A percentile compares a stretch with the other conserved stretches of the same genome.
phyloP scores from a whole-genome alignment of 2,797 vertebrate species.

The Valencia hispanica region DNA sequence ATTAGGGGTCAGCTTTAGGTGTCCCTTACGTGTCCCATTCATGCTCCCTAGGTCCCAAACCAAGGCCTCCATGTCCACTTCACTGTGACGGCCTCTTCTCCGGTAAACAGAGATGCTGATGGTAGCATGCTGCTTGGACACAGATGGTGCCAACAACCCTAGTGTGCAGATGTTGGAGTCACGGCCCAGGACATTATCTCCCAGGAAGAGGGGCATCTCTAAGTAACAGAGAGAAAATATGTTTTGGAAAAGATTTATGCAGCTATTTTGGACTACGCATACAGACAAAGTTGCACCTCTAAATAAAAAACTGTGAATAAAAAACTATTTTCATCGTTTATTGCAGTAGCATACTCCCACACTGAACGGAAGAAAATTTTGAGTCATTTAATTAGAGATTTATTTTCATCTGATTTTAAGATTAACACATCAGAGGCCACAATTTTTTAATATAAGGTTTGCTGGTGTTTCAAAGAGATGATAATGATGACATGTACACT shows the following conservation, averaged over 20 bases:
- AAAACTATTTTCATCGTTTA: neutral
- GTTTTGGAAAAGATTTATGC: neutral
- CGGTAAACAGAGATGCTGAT: slow-evolving; percentile 79
- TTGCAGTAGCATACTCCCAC: neutral
- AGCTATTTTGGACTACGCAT: neutral
- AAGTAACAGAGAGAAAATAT: slow-evolving; percentile 12
- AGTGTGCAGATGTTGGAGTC: slow-evolving; percentile 81
- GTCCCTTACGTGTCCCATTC: slow-evolving; percentile 88
- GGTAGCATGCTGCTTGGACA: slow-evolving; percentile 87
- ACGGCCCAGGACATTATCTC: slow-evolving; percentile 88
- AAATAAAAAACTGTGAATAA: neutral
- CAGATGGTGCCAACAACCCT: slow-evolving; percentile 79
- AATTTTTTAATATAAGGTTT: neutral
- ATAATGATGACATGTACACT: neutral
- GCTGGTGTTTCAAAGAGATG: neutral
- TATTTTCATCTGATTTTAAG: neutral
- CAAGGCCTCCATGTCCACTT: slow-evolving; percentile 73
- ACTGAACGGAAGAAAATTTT: neutral
- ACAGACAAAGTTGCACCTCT: neutral
- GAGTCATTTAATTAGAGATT: neutral
- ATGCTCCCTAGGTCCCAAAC: slow-evolving; percentile 88
- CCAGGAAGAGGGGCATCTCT: slow-evolving; percentile 87
- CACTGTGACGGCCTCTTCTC: slow-evolving; percentile 35
- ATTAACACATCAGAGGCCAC: neutral
- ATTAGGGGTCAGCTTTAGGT: slow-evolving; percentile 81